These are phyloP conservation scores for Cheilosia urbana DNA, from an alignment of 2,888 invertebrate species.

Conservation along the genomic window DNA sequence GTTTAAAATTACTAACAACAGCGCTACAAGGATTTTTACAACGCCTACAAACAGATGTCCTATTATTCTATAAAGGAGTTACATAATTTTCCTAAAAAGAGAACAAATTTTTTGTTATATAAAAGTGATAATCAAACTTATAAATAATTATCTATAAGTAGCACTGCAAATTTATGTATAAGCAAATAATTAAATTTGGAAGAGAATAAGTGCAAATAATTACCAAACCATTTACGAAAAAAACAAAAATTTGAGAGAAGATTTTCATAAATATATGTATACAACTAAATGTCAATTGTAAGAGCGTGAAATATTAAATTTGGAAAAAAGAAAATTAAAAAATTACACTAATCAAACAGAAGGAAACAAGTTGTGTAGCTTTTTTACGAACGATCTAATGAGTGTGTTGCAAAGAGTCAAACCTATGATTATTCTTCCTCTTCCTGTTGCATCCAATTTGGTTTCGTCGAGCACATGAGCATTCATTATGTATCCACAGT, in stretches of 20 bases:
- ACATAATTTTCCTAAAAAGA: too few relatives aligned
- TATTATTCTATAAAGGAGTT: too few relatives aligned
- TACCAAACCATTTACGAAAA: constrained; percentile 56
- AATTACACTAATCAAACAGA: constrained; percentile 74
- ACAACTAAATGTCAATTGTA: constrained; percentile 36
- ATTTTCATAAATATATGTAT: constrained; percentile 3
- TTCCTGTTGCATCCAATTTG: constrained; percentile 79
- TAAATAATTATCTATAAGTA: constrained; percentile 22
- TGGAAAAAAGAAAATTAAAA: constrained; percentile 55
- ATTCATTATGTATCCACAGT: constrained; percentile 59
- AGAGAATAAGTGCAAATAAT: constrained; percentile 34
- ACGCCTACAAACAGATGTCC: too few relatives aligned
- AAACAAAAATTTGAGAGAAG: neutral
- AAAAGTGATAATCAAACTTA: neutral
- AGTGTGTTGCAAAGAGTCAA: constrained; percentile 78
- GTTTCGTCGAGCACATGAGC: constrained; percentile 67
- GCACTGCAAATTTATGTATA: constrained; percentile 54
- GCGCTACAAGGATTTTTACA: too few relatives aligned
- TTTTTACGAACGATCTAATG: constrained; percentile 46
- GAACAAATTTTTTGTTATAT: neutral
- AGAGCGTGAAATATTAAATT: constrained; percentile 49
- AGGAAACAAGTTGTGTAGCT: constrained; percentile 76
- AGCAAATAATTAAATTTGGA: constrained; percentile 14
- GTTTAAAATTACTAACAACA: too few relatives aligned
- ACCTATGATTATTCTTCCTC: constrained; percentile 86